Conservation (phyloP, 2,888 invertebrate species). For the Microctonus brassicae region DNA sequence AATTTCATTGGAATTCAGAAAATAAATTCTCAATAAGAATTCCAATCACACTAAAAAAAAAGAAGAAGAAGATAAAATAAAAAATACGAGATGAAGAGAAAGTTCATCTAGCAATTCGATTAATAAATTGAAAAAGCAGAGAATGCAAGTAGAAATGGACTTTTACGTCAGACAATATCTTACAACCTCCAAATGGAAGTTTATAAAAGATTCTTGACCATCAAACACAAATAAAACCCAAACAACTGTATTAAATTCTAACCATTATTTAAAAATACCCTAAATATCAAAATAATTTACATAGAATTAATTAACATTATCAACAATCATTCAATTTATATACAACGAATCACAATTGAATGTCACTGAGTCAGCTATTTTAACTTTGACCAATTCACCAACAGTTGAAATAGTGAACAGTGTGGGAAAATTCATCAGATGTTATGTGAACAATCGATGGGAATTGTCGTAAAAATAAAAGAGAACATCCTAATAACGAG, state of each 20-base stretch:
- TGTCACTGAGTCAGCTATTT: too few species aligned
- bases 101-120: not conserved
- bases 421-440: not conserved
- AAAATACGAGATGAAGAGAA: not conserved
- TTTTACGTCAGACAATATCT: not conserved
- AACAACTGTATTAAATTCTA: not conserved
- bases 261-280: not conserved
- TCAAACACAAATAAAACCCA: not conserved
- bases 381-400: too few species aligned
- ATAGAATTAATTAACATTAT: too few species aligned
- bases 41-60: not conserved
- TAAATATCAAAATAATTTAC: not conserved
- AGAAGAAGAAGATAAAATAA: not conserved
- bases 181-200: not conserved
- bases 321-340: too few species aligned
- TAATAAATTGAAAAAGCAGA: not conserved
- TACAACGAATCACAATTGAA: too few species aligned
- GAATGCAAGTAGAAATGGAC: not conserved
- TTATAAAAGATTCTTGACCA: not conserved
- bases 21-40: not conserved
- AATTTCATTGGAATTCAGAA: not conserved
- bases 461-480: not conserved
- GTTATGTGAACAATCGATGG: not conserved
- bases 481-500: not conserved
- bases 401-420: too few species aligned